Evolutionary conservation across 1,140 invertebrate species (phyloP), one percentile per base, ranked within the genome.

Genomic region (Callitettix versicolor): DNA sequence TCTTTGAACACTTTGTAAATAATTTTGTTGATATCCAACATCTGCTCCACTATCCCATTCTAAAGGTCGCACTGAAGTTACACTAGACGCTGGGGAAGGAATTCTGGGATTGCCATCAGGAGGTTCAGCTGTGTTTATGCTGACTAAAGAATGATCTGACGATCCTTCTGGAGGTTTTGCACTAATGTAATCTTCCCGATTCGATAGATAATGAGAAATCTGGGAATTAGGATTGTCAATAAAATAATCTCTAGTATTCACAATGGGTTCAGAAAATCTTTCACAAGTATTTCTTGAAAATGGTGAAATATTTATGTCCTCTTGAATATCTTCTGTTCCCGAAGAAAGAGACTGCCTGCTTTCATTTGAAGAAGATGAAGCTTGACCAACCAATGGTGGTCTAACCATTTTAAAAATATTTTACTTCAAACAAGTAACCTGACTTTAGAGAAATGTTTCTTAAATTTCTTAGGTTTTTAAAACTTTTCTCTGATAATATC

Each of bases 21-120:
- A 49, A 30, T 34, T 42, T 63, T 73, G 57, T 58, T 75, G 64
- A 68, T 87, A 87, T 4, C 84, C 84, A 38, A 86, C 83, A 70
- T 87, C 84, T 5, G 81, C 84, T 48, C 82, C 76, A 55, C 79
- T 85, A 64, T 86, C 84, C 84, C 84, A 86, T 69, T 86, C 84
- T 2, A 86, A 65, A 20, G 58, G 61, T 24, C 52, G 38, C 12
- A 42, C 26, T 9, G 60, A 61, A 6, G 52, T 47, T 1, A 61
- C 44, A 57, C 60, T 61, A 18, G 60, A 61, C 2, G 55, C 51
- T 18, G 60, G 57, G 18, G 59, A 60, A 1, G 55, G 41, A 18
- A 48, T 51, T 14, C 41, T 53, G 3, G 22, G n/a, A 21, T 17
- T 12, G 12, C 17, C 12, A 22, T 53, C 50, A 24, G 26, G 4